A percentile compares a stretch with the other conserved stretches of the same genome.
Evolutionary conservation across 1,140 invertebrate species (phyloP).

Genomic region (Atta cephalotes): DNA sequence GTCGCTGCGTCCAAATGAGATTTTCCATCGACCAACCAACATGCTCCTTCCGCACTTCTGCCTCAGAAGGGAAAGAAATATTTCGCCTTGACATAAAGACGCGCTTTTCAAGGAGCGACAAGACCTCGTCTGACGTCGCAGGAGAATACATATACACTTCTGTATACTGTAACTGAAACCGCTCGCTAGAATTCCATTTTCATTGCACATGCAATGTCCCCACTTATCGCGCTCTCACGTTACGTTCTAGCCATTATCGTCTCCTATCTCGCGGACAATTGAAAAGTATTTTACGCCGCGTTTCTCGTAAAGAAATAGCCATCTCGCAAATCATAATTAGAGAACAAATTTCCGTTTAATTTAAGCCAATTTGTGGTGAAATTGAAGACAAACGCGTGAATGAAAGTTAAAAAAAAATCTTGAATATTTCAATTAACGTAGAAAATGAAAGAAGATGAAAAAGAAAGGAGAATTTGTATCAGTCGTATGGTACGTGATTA

Average conservation of each 20-base stretch:
- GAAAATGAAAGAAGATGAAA: not conserved
- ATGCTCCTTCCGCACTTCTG: slow-evolving; percentile 8
- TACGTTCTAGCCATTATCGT: slow-evolving; percentile 41
- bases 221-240: slow-evolving; percentile 32
- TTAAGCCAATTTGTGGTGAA: not conserved
- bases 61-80: slow-evolving; percentile 39
- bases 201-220: slow-evolving; percentile 10
- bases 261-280: slow-evolving; percentile 13
- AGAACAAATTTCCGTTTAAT: not conserved
- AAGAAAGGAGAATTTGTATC: not conserved
- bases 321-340: not conserved
- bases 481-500: not conserved
- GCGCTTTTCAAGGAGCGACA: slow-evolving; percentile 32
- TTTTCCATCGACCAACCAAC: slow-evolving; percentile 65
- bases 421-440: not conserved
- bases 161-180: slow-evolving; percentile 49
- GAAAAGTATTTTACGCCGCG: slow-evolving; percentile 29
- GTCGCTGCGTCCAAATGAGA: slow-evolving; percentile 73
- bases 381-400: not conserved
- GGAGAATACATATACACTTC: slow-evolving; percentile 40
- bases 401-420: not conserved
- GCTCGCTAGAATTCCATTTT: slow-evolving; percentile 34
- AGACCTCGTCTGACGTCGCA: slow-evolving; percentile 53
- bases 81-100: slow-evolving; percentile 39
- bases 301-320: not conserved